phyloP scores from a whole-genome alignment of 2,113 vertebrate species.

The Hemiprocne comata region DNA sequence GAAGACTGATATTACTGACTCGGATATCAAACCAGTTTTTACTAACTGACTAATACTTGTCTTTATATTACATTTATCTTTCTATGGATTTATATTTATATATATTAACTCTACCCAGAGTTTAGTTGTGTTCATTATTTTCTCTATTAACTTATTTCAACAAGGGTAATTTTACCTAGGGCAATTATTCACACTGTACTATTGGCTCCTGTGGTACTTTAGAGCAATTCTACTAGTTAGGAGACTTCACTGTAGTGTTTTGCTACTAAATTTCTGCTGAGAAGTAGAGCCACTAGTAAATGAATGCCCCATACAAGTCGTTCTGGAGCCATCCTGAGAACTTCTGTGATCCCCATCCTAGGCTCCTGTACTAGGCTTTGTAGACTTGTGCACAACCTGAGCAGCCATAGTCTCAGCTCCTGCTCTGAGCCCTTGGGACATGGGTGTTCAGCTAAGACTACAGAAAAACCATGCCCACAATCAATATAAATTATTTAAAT shows the following conservation, averaged over 20 bases:
- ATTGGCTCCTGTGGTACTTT: neutral
- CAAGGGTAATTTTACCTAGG: neutral
- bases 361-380: no score
- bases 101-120: neutral
- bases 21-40: neutral
- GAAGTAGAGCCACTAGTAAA: neutral
- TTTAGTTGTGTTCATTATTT: neutral
- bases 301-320: neutral
- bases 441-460: neutral
- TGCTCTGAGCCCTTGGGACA: neutral
- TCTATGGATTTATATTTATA: no score
- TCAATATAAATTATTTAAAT: neutral
- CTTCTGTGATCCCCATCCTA: fast-evolving
- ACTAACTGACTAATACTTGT: neutral
- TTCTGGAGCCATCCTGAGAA: neutral
- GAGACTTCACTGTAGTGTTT: neutral
- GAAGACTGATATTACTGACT: neutral
- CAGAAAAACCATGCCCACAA: neutral
- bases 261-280: neutral
- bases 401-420: neutral
- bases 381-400: neutral
- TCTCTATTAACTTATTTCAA: neutral
- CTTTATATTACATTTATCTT: neutral
- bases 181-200: neutral
- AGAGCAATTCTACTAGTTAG: neutral